phyloP scores from a whole-genome alignment of 2,113 vertebrate species.

The Sakesphorus luctuosus region DNA sequence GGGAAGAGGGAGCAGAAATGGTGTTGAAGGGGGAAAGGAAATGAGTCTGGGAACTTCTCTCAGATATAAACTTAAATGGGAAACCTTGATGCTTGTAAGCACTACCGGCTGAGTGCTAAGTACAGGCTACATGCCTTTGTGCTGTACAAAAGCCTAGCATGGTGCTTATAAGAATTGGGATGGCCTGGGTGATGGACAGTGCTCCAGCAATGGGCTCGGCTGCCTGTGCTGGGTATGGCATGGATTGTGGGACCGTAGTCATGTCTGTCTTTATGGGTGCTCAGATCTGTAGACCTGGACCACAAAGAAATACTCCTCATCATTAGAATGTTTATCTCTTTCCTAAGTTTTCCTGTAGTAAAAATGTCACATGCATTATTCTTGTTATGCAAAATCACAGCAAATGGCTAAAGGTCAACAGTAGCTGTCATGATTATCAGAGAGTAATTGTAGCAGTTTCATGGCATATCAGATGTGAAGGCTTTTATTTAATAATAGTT shows the following conservation, averaged over 20 bases:
- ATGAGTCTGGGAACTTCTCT: background rate
- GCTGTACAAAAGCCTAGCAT: background rate
- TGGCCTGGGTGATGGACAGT: background rate
- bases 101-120: background rate
- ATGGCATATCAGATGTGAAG: background rate
- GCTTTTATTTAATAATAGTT: constrained; percentile 31
- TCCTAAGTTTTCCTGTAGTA: background rate
- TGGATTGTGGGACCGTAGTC: background rate
- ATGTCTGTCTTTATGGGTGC: accelerated
- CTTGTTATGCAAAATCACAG: background rate
- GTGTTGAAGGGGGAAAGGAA: background rate
- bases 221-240: accelerated
- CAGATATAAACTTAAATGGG: background rate
- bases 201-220: background rate
- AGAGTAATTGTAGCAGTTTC: constrained; percentile 3
- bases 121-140: background rate
- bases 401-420: constrained; percentile 19
- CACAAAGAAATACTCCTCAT: background rate
- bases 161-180: accelerated
- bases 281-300: background rate
- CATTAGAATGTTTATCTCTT: background rate
- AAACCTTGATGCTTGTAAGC: background rate
- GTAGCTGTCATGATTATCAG: constrained; percentile 22
- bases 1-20: background rate
- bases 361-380: constrained; percentile 36